Evolutionary conservation across 2,113 vertebrate species (phyloP).

Genomic region (Percopsis transmontana): DNA sequence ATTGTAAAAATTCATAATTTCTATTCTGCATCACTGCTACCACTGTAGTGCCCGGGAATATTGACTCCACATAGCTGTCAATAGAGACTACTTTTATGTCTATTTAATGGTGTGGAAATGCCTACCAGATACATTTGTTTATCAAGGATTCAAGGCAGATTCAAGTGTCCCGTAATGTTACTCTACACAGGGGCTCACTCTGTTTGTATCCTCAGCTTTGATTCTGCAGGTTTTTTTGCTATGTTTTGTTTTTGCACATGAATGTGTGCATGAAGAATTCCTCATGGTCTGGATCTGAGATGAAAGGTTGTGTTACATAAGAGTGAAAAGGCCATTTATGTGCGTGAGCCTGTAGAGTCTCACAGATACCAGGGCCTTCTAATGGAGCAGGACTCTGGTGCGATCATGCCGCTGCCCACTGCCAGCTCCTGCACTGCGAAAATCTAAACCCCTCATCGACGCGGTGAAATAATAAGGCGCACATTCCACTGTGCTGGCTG

Average conservation of each 20-base stretch:
- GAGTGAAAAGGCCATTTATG: constrained; percentile 48
- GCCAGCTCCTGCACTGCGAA: constrained; percentile 30
- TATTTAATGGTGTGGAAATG: constrained; percentile 21
- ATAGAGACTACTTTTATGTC: constrained; percentile 3
- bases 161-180: constrained; percentile 34
- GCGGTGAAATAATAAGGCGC: constrained; percentile 36
- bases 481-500: constrained; percentile 15
- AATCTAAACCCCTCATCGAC: constrained; percentile 22
- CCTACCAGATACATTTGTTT: constrained; percentile 35
- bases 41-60: constrained; percentile 6
- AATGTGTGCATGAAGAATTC: constrained; percentile 45
- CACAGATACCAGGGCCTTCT: constrained; percentile 51
- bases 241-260: constrained; percentile 46
- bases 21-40: constrained; percentile 3
- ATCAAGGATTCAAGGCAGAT: constrained; percentile 22
- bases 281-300: constrained; percentile 59
- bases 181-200: constrained; percentile 3
- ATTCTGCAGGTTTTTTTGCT: constrained; percentile 16
- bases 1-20: neutral
- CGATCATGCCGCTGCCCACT: constrained; percentile 20
- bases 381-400: constrained; percentile 45
- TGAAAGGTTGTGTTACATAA: constrained; percentile 67
- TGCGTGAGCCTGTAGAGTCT: constrained; percentile 49
- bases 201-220: constrained; percentile 35
- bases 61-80: constrained; percentile 15